Percentiles rank a stretch among this genome's conserved stretches.
Conservation (phyloP, 2,888 invertebrate species). For the Bedellia somnulentella region DNA sequence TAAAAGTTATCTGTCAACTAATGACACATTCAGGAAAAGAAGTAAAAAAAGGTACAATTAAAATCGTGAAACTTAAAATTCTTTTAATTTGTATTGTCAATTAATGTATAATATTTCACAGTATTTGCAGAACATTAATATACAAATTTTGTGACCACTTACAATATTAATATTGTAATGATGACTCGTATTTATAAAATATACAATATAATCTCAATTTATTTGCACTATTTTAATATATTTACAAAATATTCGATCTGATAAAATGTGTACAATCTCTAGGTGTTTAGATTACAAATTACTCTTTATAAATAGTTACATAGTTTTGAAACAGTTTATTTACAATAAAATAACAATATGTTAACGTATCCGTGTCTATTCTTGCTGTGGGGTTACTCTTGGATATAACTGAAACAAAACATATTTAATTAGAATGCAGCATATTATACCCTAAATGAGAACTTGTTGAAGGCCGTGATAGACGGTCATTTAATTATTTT, state of each 20-base stretch:
- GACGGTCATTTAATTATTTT: too few species aligned
- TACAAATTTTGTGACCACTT: constrained; percentile 52
- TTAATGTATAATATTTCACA: constrained; percentile 56
- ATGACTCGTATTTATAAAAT: constrained; percentile 59
- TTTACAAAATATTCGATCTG: constrained; percentile 59
- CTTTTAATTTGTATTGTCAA: constrained; percentile 51
- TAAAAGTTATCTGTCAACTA: too few species aligned
- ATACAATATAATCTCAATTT: constrained; percentile 62
- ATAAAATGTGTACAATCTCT: constrained; percentile 56
- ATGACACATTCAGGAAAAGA: neutral
- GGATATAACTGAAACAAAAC: constrained; percentile 62
- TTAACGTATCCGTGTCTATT: constrained; percentile 17
- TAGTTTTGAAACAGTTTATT: constrained; percentile 50
- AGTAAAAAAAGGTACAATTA: neutral
- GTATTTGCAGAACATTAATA: constrained; percentile 50
- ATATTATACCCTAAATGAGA: too few species aligned
- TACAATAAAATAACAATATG: constrained; percentile 25
- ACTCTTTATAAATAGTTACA: constrained; percentile 45
- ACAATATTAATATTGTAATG: constrained; percentile 10
- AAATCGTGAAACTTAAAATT: constrained; percentile 6
- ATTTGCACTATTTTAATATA: constrained; percentile 43
- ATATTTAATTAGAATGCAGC: too few species aligned
- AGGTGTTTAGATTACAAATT: constrained; percentile 42
- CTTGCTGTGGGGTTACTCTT: constrained; percentile 63
- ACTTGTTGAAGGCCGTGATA: too few species aligned